Evolutionary conservation across 2,113 vertebrate species (phyloP).

Genomic region (Forbesichthys papilliferus): DNA sequence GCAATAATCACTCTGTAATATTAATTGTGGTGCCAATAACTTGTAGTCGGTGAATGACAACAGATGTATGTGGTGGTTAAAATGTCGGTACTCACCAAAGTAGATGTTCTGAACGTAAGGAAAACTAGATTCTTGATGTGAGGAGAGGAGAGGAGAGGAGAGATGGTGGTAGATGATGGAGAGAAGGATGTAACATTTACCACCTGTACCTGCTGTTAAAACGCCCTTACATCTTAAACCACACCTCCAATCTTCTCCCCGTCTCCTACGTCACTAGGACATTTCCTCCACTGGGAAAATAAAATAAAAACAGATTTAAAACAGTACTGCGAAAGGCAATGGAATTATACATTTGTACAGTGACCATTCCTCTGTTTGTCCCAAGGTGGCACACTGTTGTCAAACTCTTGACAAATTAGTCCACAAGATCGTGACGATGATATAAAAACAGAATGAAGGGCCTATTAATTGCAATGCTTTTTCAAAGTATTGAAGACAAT

Average conservation of each 20-base stretch:
- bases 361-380: no score
- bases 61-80: neutral
- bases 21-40: neutral
- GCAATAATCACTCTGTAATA: neutral
- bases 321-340: no score
- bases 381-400: no score
- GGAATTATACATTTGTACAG: no score
- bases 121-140: neutral
- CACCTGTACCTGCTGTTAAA: conserved; percentile 44
- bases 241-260: conserved; percentile 15
- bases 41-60: accelerated
- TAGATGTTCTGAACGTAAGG: conserved; percentile 4
- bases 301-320: no score
- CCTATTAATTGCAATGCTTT: no score
- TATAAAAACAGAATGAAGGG: no score
- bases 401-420: no score
- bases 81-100: conserved; percentile 51
- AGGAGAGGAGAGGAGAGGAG: conserved; percentile 4
- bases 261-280: neutral
- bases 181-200: conserved; percentile 29
- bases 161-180: conserved; percentile 31
- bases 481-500: no score
- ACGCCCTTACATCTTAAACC: conserved; percentile 27
- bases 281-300: no score
- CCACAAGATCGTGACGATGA: no score